Evolutionary conservation across 2,113 vertebrate genomes (phyloP).

Genomic region (Halcyon malimbica): DNA sequence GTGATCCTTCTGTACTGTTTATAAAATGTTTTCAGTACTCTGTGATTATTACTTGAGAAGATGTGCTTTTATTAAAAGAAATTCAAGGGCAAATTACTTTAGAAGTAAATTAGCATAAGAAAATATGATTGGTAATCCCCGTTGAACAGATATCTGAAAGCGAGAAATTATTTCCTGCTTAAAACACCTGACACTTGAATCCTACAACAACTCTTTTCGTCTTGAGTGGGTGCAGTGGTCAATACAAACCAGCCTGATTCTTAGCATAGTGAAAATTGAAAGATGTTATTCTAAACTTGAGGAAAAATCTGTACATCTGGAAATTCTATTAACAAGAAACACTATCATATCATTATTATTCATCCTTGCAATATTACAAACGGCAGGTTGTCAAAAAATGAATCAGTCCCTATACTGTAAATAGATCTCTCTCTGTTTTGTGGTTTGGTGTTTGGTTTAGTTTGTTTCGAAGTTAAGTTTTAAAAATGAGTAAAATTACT

Average conservation of each 20-base stretch:
- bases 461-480: background rate
- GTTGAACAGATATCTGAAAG: background rate
- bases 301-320: background rate
- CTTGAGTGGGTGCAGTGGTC: background rate
- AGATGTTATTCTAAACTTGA: background rate
- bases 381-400: background rate
- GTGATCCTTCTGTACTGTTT: background rate
- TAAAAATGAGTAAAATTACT: background rate
- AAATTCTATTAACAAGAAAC: background rate
- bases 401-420: background rate
- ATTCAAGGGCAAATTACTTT: background rate
- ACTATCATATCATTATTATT: background rate
- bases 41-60: background rate
- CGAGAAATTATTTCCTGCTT: background rate
- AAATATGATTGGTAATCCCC: background rate
- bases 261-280: background rate
- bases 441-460: too few relatives aligned
- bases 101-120: background rate
- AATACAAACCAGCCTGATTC: fast-evolving
- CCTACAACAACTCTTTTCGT: background rate
- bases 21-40: background rate
- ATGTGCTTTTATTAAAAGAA: background rate
- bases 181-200: background rate
- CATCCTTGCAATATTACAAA: background rate
- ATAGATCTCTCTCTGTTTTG: background rate